Evolutionary conservation across 2,113 vertebrate species (phyloP), one percentile per base, ranked within the genome.

Genomic region (Gobio gobio): DNA sequence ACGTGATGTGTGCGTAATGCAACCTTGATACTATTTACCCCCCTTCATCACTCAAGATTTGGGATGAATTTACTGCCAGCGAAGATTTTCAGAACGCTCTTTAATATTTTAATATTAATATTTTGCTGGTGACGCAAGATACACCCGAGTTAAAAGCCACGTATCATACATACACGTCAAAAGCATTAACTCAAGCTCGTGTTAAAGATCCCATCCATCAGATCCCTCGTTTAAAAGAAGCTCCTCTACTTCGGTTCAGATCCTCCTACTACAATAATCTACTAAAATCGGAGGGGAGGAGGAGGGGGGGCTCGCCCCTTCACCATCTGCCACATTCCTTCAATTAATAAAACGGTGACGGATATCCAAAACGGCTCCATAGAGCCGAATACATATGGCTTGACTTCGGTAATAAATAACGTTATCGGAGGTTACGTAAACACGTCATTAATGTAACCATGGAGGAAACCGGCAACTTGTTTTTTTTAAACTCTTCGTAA

Each of bases 311-410:
- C 83, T 74, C 13, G 43, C 74, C 86, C 81, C 85, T 61, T 47
- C 86, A 76, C 89, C 93, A 93, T 94, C 93, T 92, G 93, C 88
- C 72, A 86, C 24, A 91, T 70, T 82, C 86, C 90, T 83, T 86
- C 88, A 83, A 84, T 84, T 87, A 88, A 83, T 78, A 84, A 88
- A 89, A 88, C 88, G 68, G 76, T 86, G 88, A 54, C 47, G 81
- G 22, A 64, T 58, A 63, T 56, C 49, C 64, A 1, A 51, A 76
- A 18, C 49, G 20, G 36, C 18, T 33, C 16, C 51, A 10, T 43
- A 26, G 61, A 64, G 51, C 26, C 47, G 5, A 89, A 86, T 68
- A 84, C 78, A 87, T 54, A 36, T 87, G 83, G 78, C 82, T 85
- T 88, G 72, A 16, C 78, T n/a, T 66, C 24, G 74, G 29, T 4